Conservation (phyloP, 2,888 invertebrate genomes). For the Octodonta nipae region DNA sequence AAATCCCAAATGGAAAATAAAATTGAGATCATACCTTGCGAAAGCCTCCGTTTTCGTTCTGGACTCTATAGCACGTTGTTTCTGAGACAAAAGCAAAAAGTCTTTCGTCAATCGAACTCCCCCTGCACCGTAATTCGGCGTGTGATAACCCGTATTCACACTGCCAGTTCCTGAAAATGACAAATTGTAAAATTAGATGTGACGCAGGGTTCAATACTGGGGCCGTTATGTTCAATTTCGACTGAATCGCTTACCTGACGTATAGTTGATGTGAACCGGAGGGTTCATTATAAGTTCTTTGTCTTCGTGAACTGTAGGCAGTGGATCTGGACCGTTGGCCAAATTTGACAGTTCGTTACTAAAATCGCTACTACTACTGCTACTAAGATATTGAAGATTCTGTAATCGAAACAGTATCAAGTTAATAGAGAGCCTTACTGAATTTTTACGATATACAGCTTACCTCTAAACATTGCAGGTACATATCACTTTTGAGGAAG, state of each 20-base stretch:
- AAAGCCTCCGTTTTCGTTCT: slow-evolving; percentile 55
- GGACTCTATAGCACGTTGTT: slow-evolving; percentile 45
- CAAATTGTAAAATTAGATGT: background rate
- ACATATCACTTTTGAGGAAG: slow-evolving; percentile 85
- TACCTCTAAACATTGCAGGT: slow-evolving; percentile 71
- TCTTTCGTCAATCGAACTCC: slow-evolving; percentile 61
- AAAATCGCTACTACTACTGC: slow-evolving; percentile 30
- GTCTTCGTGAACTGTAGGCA: slow-evolving; percentile 81
- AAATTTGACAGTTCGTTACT: slow-evolving; percentile 31
- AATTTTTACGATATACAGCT: no score
- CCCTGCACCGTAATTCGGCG: slow-evolving; percentile 27
- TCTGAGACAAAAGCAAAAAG: slow-evolving; percentile 66
- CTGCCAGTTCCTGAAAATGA: slow-evolving; percentile 28
- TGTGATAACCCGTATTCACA: slow-evolving; percentile 37
- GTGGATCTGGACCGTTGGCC: slow-evolving; percentile 32
- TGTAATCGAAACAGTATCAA: slow-evolving; percentile 14
- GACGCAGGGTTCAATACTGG: no score
- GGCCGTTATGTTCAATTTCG: no score
- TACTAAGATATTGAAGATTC: slow-evolving; percentile 30
- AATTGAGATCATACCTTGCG: slow-evolving; percentile 45
- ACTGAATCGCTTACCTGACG: slow-evolving; percentile 32
- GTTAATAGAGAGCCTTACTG: no score
- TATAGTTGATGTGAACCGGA: slow-evolving; percentile 24
- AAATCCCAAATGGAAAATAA: slow-evolving; percentile 20
- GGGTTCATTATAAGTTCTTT: slow-evolving; percentile 47